Conservation (phyloP, 2,888 invertebrate species). For the Bhutanitis thaidina region DNA sequence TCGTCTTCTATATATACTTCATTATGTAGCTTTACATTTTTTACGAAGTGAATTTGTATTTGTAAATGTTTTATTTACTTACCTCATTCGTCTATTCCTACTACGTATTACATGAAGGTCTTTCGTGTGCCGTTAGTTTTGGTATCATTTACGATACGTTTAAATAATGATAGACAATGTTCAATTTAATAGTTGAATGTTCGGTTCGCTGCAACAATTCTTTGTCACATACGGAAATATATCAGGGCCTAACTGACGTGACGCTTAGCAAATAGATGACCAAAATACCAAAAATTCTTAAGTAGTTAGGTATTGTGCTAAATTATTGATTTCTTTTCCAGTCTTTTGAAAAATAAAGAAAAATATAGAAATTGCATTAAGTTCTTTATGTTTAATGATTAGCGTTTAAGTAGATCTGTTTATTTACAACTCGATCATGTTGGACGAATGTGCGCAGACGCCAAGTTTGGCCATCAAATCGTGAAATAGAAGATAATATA, state of each 20-base stretch:
- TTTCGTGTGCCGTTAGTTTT: slow-evolving; percentile 51
- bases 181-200: slow-evolving; percentile 21
- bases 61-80: slow-evolving; percentile 39
- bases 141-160: slow-evolving; percentile 51
- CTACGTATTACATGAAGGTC: slow-evolving; percentile 43
- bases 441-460: slow-evolving; percentile 9
- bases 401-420: slow-evolving; percentile 19
- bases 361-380: slow-evolving; percentile 36
- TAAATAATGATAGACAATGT: slow-evolving; percentile 19
- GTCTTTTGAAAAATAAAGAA: slow-evolving; percentile 32
- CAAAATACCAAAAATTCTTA: slow-evolving; percentile 59
- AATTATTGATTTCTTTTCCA: slow-evolving; percentile 39
- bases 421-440: slow-evolving; percentile 10
- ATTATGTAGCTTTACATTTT: slow-evolving; percentile 48
- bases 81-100: slow-evolving; percentile 68
- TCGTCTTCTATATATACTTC: slow-evolving; percentile 20
- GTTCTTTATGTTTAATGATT: slow-evolving; percentile 30
- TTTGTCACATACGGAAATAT: slow-evolving; percentile 31
- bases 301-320: slow-evolving; percentile 52
- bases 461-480: neutral
- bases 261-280: slow-evolving; percentile 50
- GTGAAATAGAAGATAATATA: too few relatives aligned
- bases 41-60: slow-evolving; percentile 29
- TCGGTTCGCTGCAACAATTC: slow-evolving; percentile 23
- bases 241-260: slow-evolving; percentile 61